phyloP scores from a whole-genome alignment of 2,888 invertebrate genomes.

The Temnothorax rugatulus region DNA sequence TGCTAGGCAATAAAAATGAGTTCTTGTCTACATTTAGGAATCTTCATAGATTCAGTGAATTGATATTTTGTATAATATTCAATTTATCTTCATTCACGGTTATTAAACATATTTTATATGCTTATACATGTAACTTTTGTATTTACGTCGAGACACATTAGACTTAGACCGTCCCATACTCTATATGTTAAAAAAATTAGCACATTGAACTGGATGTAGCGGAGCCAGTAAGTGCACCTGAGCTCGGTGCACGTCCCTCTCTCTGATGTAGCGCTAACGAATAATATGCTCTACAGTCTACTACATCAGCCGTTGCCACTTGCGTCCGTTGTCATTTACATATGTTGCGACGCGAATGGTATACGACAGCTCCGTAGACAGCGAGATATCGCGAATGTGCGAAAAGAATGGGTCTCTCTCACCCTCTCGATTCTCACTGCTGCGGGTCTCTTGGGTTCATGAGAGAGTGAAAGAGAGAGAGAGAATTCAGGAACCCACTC shows the following conservation, averaged over 20 bases:
- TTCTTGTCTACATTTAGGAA: neutral
- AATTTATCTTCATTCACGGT: neutral
- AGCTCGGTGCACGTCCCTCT: conserved; percentile 31
- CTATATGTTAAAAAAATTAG: neutral
- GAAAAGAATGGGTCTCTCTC: conserved; percentile 58
- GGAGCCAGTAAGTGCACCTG: conserved; percentile 67
- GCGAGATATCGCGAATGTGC: conserved; percentile 51
- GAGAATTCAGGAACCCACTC: conserved; percentile 62
- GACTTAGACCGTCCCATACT: neutral
- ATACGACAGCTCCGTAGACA: conserved; percentile 67
- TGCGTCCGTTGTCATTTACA: conserved; percentile 75
- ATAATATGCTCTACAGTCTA: conserved; percentile 57
- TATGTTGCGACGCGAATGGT: conserved; percentile 69
- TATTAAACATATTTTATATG: conserved; percentile 11
- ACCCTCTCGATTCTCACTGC: conserved; percentile 1
- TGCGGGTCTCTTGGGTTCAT: conserved; percentile 3
- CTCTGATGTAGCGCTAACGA: conserved; percentile 10
- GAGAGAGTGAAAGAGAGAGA: neutral
- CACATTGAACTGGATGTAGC: conserved; percentile 18
- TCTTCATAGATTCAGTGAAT: neutral
- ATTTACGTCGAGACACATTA: neutral
- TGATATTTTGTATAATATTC: neutral
- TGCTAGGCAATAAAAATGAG: neutral
- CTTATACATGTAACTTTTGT: neutral
- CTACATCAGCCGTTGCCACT: conserved; percentile 59